Conservation (phyloP, 2,113 vertebrate species). For the Sinosuthora webbiana region DNA sequence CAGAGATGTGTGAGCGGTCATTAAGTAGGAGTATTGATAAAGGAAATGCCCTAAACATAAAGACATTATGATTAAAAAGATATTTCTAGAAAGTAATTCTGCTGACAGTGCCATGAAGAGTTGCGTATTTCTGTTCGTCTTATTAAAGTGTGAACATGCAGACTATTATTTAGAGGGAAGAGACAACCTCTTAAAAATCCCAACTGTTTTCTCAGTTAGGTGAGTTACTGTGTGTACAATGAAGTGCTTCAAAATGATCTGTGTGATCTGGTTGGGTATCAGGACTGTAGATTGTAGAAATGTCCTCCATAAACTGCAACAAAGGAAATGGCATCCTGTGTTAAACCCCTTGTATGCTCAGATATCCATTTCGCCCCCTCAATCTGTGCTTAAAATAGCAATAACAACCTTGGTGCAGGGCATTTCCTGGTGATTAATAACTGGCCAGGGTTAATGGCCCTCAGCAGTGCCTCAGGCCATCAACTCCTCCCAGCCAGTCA, state of each 20-base stretch:
- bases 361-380: neutral
- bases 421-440: constrained; percentile 47
- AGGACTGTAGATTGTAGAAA: neutral
- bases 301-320: neutral
- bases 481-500: constrained; percentile 53
- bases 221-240: neutral
- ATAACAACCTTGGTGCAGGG: constrained; percentile 45
- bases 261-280: neutral
- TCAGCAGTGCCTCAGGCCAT: constrained; percentile 55
- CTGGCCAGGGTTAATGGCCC: constrained; percentile 43
- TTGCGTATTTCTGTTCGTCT: neutral
- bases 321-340: neutral
- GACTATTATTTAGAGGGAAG: neutral
- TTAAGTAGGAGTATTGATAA: neutral
- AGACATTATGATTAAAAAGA: neutral
- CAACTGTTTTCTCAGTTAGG: neutral
- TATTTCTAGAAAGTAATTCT: neutral
- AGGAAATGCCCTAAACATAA: neutral
- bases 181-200: neutral
- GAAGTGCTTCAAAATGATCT: neutral
- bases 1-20: neutral
- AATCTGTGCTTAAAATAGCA: constrained; percentile 43
- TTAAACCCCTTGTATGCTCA: neutral
- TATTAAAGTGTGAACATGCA: neutral
- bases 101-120: neutral